phyloP scores from a whole-genome alignment of 2,888 invertebrate species.

The Nomada ruficornis region DNA sequence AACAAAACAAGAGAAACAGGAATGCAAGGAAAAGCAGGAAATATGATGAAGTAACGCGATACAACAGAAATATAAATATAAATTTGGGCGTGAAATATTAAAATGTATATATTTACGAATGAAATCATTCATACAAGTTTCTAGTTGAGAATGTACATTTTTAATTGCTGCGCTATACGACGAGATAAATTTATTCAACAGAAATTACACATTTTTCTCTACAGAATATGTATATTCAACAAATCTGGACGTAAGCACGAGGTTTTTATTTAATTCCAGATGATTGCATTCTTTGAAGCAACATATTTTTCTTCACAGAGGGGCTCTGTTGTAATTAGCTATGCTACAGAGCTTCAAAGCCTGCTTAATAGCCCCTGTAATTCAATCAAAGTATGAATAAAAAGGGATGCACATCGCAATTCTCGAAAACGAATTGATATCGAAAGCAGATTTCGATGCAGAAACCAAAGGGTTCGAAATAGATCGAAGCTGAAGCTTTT shows the following conservation, averaged over 20 bases:
- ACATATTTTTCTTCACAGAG: background rate
- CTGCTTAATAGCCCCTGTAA: background rate
- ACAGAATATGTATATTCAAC: no score
- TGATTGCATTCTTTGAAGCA: background rate
- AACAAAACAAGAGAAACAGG: no score
- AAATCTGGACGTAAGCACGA: background rate
- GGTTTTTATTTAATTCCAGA: background rate
- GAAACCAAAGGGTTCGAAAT: background rate
- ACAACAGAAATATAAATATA: no score
- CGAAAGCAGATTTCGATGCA: background rate
- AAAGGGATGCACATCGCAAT: slow-evolving; percentile 2
- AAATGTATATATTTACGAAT: no score
- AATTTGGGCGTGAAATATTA: no score
- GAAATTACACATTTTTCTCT: no score
- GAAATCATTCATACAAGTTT: no score
- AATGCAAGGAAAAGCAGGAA: no score
- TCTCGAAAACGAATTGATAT: background rate
- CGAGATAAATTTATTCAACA: no score
- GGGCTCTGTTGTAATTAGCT: background rate
- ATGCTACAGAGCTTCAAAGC: background rate
- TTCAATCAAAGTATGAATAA: background rate
- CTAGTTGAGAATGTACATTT: background rate
- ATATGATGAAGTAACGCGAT: no score
- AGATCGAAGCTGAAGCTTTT: background rate
- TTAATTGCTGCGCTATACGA: background rate